These are phyloP conservation scores for Eremobia ochroleuca DNA, from an alignment of 2,888 invertebrate genomes.

Conservation along the genomic window DNA sequence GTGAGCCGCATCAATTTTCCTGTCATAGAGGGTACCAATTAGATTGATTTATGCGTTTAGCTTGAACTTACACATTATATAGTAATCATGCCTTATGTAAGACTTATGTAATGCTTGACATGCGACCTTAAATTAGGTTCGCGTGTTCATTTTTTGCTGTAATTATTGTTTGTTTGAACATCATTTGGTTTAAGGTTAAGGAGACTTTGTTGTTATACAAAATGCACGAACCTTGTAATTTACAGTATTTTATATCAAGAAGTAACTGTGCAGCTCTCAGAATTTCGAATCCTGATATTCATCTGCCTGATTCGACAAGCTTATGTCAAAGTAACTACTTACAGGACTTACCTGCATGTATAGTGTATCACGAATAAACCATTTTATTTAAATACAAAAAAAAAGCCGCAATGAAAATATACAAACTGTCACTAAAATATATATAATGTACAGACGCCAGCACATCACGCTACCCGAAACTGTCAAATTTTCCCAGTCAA, in stretches of 20 bases:
- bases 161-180: slow-evolving; percentile 50
- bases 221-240: too few relatives aligned
- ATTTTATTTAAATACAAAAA: too few relatives aligned
- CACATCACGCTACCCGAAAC: too few relatives aligned
- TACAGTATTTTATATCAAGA: too few relatives aligned
- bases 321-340: not conserved
- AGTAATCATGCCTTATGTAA: slow-evolving; percentile 53
- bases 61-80: slow-evolving; percentile 50
- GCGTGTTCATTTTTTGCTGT: slow-evolving; percentile 58
- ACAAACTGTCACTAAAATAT: too few relatives aligned
- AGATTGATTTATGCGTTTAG: slow-evolving; percentile 62
- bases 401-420: too few relatives aligned
- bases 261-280: too few relatives aligned
- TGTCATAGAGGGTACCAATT: slow-evolving; percentile 55
- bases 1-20: slow-evolving; percentile 57
- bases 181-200: slow-evolving; percentile 54
- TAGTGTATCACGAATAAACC: too few relatives aligned
- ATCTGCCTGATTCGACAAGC: not conserved
- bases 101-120: slow-evolving; percentile 55
- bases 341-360: too few relatives aligned
- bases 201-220: not conserved
- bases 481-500: too few relatives aligned
- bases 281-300: too few relatives aligned
- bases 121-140: slow-evolving; percentile 52
- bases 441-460: too few relatives aligned